A percentile compares a stretch with the other conserved stretches of the same genome.
Conservation (phyloP, 2,113 vertebrate species). For the Xenopus laevis region DNA sequence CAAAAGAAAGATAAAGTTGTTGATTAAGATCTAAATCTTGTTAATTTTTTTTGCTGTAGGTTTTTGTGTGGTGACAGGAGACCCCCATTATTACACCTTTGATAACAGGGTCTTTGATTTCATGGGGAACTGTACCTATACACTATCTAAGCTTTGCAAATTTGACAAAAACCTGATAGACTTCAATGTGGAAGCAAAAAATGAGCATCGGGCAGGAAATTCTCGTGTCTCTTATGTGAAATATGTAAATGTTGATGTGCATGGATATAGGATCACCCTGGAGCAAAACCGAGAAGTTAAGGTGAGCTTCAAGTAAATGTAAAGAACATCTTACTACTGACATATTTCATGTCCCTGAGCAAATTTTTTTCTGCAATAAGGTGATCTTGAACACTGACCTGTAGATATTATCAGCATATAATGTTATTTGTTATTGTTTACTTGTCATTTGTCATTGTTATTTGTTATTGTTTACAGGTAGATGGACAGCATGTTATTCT, state of each 20-base stretch:
- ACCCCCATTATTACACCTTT: slow-evolving; percentile 53
- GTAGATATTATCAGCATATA: too few relatives aligned
- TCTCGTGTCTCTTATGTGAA: slow-evolving; percentile 48
- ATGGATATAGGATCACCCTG: slow-evolving; percentile 54
- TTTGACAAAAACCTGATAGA: slow-evolving; percentile 39
- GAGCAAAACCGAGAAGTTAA: slow-evolving; percentile 50
- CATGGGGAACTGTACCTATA: slow-evolving; percentile 53
- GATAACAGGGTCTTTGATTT: slow-evolving; percentile 50
- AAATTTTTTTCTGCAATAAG: not conserved
- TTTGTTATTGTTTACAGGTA: too few relatives aligned
- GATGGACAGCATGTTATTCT: slow-evolving; percentile 51
- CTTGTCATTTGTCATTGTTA: too few relatives aligned
- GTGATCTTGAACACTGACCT: too few relatives aligned
- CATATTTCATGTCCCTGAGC: too few relatives aligned
- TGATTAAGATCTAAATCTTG: not conserved
- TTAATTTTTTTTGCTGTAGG: slow-evolving; percentile 16
- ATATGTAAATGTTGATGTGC: slow-evolving; percentile 43
- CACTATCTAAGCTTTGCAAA: slow-evolving; percentile 46
- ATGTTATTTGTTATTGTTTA: not conserved
- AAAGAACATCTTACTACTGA: too few relatives aligned
- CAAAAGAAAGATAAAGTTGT: not conserved
- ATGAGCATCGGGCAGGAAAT: slow-evolving; percentile 49
- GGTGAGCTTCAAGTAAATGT: slow-evolving; percentile 36
- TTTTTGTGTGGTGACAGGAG: slow-evolving; percentile 28
- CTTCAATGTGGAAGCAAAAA: slow-evolving; percentile 52